Evolutionary conservation across 2,113 vertebrate genomes (phyloP).

Genomic region (Grantiella picta): DNA sequence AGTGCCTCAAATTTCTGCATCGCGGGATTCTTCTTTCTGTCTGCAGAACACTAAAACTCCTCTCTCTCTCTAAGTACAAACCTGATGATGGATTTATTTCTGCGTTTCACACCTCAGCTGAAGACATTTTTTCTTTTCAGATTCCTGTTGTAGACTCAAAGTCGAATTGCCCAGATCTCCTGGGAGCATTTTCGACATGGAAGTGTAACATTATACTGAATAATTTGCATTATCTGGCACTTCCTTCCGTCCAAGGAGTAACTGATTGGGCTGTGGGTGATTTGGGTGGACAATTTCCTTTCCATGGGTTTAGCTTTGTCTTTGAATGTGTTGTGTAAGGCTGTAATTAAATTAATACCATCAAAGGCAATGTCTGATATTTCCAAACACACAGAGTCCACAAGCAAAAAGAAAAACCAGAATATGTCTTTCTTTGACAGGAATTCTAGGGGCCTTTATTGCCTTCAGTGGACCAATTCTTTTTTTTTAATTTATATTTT

Average conservation of each 20-base stretch:
- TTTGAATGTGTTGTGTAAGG: neutral
- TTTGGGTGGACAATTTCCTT: neutral
- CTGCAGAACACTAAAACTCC: neutral
- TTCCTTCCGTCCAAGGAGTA: neutral
- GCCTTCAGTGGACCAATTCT: neutral
- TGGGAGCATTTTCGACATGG: neutral
- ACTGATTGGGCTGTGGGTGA: neutral
- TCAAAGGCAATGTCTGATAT: neutral
- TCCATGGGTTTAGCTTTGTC: neutral
- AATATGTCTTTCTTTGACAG: neutral
- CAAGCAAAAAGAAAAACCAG: neutral
- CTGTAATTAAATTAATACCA: neutral
- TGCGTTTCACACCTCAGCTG: neutral
- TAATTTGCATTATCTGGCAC: neutral
- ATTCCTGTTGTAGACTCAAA: neutral
- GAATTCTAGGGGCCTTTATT: neutral
- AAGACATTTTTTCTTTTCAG: neutral
- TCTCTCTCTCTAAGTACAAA: neutral
- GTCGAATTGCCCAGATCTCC: neutral
- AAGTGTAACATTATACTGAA: too few species aligned
- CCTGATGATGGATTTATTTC: neutral
- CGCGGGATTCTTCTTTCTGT: neutral
- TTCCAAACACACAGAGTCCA: neutral
- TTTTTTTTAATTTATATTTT: accelerated
- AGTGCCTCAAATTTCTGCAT: neutral